Evolutionary conservation across 2,113 vertebrate genomes (phyloP).

Genomic region (Cyanistes caeruleus): DNA sequence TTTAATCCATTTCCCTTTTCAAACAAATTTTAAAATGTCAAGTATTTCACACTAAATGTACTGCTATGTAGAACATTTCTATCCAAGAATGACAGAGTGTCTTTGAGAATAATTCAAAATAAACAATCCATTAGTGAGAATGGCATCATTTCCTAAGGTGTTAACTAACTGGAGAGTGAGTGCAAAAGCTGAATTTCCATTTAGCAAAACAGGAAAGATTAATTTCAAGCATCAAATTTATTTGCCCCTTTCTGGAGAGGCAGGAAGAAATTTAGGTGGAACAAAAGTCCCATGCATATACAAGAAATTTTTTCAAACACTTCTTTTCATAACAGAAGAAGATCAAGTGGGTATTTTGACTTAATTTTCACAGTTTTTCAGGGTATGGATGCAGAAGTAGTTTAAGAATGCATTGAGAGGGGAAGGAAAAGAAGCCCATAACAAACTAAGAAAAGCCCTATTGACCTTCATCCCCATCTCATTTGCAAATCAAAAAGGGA

Average conservation of each 20-base stretch:
- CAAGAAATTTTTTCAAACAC: neutral
- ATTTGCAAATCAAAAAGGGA: neutral
- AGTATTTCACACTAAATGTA: neutral
- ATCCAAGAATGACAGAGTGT: neutral
- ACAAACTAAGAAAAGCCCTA: neutral
- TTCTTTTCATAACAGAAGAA: neutral
- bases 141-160: neutral
- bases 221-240: neutral
- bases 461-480: neutral
- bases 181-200: neutral
- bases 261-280: neutral
- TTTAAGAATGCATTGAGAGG: neutral
- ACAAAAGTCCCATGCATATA: neutral
- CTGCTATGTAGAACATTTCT: neutral
- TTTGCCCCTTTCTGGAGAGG: neutral
- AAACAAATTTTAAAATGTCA: slow-evolving; percentile 25
- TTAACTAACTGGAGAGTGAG: neutral
- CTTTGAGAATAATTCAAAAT: slow-evolving; percentile 1
- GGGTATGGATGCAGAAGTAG: neutral
- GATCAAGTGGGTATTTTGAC: neutral
- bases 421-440: neutral
- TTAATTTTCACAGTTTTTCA: neutral
- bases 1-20: neutral
- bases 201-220: neutral
- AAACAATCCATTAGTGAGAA: slow-evolving; percentile 13